A percentile compares a stretch with the other conserved stretches of the same genome.
phyloP scores from a whole-genome alignment of 2,888 invertebrate genomes.

The Latheticus oryzae region DNA sequence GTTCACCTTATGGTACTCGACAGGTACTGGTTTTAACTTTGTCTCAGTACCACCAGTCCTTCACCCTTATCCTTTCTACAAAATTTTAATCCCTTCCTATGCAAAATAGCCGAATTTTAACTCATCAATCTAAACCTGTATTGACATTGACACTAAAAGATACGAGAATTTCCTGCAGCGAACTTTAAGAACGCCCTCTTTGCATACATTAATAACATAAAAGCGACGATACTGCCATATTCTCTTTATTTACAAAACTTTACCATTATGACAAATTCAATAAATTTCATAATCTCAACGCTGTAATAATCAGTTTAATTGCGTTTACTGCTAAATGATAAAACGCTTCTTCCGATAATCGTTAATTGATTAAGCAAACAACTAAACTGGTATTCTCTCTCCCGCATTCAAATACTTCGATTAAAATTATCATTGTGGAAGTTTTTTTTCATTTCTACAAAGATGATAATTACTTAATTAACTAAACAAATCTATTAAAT shows the following conservation, averaged over 20 bases:
- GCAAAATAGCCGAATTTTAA: constrained; percentile 1
- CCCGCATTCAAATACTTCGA: background rate
- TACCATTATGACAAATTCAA: constrained; percentile 20
- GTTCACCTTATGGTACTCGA: constrained; percentile 27
- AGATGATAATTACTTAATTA: constrained; percentile 19
- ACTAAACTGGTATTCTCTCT: background rate
- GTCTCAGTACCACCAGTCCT: constrained; percentile 1
- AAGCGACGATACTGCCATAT: constrained; percentile 23
- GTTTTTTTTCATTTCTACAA: background rate
- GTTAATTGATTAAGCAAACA: constrained; percentile 23
- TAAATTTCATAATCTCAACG: constrained; percentile 18
- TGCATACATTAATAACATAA: constrained; percentile 31
- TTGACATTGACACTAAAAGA: constrained; percentile 10
- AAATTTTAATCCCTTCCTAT: background rate
- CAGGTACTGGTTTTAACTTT: background rate
- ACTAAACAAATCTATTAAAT: constrained; percentile 4
- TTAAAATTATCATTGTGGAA: background rate
- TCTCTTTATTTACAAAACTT: constrained; percentile 24
- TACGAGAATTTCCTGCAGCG: constrained; percentile 19
- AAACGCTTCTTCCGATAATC: constrained; percentile 12
- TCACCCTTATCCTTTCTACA: background rate
- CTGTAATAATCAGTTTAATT: constrained; percentile 25
- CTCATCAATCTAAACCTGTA: constrained; percentile 9
- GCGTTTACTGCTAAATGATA: constrained; percentile 14
- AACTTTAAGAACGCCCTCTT: constrained; percentile 18